Percentiles rank a stretch among this genome's conserved stretches.
phyloP scores from a whole-genome alignment of 2,797 vertebrate genomes.

The Menidia menidia region DNA sequence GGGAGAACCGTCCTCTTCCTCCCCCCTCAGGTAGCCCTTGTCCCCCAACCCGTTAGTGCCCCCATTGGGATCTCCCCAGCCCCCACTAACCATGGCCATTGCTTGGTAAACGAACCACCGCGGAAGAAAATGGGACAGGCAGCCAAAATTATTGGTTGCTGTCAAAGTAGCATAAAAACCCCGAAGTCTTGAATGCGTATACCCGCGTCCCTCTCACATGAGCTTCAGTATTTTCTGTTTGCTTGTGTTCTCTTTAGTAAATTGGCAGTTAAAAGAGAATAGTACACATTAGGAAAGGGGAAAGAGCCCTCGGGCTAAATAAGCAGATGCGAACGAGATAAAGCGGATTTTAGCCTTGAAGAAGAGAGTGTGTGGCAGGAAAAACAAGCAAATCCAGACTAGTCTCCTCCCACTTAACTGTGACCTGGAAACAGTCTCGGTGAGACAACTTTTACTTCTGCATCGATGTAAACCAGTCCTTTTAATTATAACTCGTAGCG shows the following conservation, averaged over 20 bases:
- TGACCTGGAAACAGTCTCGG: conserved; percentile 79
- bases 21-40: conserved; percentile 88
- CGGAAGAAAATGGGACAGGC: conserved; percentile 61
- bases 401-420: conserved; percentile 78
- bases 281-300: not conserved
- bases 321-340: conserved; percentile 33
- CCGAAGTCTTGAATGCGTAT: conserved; percentile 12
- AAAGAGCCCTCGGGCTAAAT: conserved; percentile 20
- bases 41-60: conserved; percentile 89
- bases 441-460: conserved; percentile 66
- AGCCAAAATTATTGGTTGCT: conserved; percentile 60
- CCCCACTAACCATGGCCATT: conserved; percentile 96
- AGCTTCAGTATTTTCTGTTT: not conserved
- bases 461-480: conserved; percentile 2
- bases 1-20: conserved; percentile 89
- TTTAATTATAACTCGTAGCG: not conserved
- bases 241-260: conserved; percentile 9
- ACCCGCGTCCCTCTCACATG: conserved; percentile 11
- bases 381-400: conserved; percentile 40
- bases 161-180: conserved; percentile 69
- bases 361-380: conserved; percentile 28
- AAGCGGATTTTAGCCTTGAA: not conserved
- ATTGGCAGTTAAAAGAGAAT: conserved; percentile 1
- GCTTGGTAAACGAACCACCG: conserved; percentile 78
- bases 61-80: conserved; percentile 93